These are phyloP conservation scores for Mercenaria mercenaria DNA, from an alignment of 1,140 invertebrate genomes.

Conservation along the genomic window DNA sequence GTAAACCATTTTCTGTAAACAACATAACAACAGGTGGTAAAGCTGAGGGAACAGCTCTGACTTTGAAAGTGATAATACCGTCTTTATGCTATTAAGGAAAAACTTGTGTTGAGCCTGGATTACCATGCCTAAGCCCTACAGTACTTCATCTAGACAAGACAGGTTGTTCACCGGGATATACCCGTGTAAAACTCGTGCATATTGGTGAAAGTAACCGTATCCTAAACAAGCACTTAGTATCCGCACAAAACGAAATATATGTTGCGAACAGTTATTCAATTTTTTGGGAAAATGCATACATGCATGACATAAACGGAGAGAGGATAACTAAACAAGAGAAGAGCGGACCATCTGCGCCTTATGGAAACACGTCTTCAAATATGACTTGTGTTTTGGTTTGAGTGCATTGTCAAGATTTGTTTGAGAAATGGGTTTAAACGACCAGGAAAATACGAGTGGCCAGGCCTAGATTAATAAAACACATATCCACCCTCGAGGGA, in stretches of 20 bases:
- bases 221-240: background rate
- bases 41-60: slow-evolving; percentile 33
- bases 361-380: background rate
- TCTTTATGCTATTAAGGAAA: background rate
- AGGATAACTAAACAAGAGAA: background rate
- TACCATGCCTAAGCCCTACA: background rate
- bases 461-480: background rate
- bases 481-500: background rate
- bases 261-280: background rate
- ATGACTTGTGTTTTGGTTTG: slow-evolving; percentile 37
- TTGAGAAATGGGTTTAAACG: slow-evolving; percentile 19
- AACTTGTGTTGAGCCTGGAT: background rate
- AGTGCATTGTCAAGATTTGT: background rate
- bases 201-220: background rate
- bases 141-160: background rate
- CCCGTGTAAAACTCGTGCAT: background rate
- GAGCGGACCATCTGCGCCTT: background rate
- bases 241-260: background rate
- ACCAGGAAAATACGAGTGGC: background rate
- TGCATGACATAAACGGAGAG: background rate
- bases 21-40: slow-evolving; percentile 23
- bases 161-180: background rate
- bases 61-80: slow-evolving; percentile 49
- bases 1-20: background rate
- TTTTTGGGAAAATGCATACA: background rate